Evolutionary conservation across 2,797 vertebrate species (phyloP).

Genomic region (Leptatherina wallacei): DNA sequence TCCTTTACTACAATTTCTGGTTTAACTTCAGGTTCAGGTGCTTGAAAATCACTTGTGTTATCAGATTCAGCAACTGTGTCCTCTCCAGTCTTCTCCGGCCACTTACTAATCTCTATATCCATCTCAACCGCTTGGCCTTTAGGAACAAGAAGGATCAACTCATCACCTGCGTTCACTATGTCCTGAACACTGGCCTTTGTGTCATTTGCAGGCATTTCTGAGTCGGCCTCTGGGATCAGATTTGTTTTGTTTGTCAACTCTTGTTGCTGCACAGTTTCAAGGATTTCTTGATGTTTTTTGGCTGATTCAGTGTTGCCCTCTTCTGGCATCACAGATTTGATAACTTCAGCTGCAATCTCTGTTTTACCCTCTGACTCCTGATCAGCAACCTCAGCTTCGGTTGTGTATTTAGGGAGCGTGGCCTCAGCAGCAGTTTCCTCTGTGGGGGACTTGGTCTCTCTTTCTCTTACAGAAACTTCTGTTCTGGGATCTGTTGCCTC

Average conservation of each 20-base stretch:
- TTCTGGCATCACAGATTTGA: slow-evolving; percentile 11
- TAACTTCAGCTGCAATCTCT: slow-evolving; percentile 19
- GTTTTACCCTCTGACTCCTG: slow-evolving; percentile 30
- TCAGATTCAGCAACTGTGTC: slow-evolving; percentile 40
- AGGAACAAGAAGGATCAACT: slow-evolving; percentile 70
- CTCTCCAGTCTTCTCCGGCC: slow-evolving; percentile 23
- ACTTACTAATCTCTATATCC: slow-evolving; percentile 62
- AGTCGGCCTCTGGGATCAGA: slow-evolving; percentile 16
- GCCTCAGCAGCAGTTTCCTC: slow-evolving; percentile 16
- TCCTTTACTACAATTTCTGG: slow-evolving; percentile 29
- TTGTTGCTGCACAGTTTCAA: slow-evolving; percentile 28
- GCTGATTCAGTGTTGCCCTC: slow-evolving; percentile 13
- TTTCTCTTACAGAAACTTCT: slow-evolving; percentile 7
- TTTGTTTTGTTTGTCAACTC: background rate
- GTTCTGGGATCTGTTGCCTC: slow-evolving; percentile 1
- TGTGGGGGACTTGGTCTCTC: background rate
- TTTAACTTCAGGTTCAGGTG: slow-evolving; percentile 35
- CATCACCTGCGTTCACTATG: slow-evolving; percentile 34
- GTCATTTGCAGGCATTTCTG: slow-evolving; percentile 27
- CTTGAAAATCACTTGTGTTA: slow-evolving; percentile 25
- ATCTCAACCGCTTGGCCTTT: slow-evolving; percentile 73
- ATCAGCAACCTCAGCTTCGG: slow-evolving; percentile 2
- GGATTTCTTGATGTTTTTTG: slow-evolving; percentile 12
- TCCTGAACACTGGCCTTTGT: slow-evolving; percentile 31
- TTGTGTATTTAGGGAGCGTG: background rate